These are phyloP conservation scores for Sebastiscus albofasciatus DNA, from an alignment of 2,797 vertebrate genomes.

Conservation along the genomic window DNA sequence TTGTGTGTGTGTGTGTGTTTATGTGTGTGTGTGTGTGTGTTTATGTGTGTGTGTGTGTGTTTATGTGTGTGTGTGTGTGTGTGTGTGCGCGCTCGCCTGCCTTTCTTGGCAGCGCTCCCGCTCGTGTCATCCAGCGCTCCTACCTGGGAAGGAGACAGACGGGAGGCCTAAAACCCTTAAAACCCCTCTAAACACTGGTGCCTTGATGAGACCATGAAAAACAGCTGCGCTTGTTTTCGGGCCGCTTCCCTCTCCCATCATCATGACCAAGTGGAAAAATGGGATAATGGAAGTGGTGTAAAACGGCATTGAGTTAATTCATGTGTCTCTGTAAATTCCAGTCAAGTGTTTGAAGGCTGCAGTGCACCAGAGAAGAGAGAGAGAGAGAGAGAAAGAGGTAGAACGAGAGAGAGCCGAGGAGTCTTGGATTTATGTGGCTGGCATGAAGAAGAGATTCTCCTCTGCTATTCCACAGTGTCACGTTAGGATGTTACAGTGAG, in stretches of 20 bases:
- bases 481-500: constrained; percentile 46
- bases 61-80: neutral
- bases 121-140: constrained; percentile 51
- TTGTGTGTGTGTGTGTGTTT: neutral
- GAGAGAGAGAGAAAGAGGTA: constrained; percentile 20
- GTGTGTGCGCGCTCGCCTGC: neutral
- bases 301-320: constrained; percentile 78
- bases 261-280: constrained; percentile 82
- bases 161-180: constrained; percentile 62
- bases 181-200: constrained; percentile 61
- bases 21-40: neutral
- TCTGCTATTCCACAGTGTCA: constrained; percentile 54
- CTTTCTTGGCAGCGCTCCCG: constrained; percentile 43
- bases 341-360: constrained; percentile 77
- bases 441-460: constrained; percentile 48
- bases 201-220: constrained; percentile 77
- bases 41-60: neutral
- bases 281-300: constrained; percentile 80
- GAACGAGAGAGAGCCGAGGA: constrained; percentile 20
- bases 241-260: constrained; percentile 69
- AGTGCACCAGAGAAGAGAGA: constrained; percentile 37
- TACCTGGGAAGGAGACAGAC: constrained; percentile 74
- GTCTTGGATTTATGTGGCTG: constrained; percentile 57
- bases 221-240: constrained; percentile 73
- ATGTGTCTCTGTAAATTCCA: constrained; percentile 77